Percentiles rank a stretch among this genome's conserved stretches.
phyloP scores from a whole-genome alignment of 2,797 vertebrate species.

The Acrocephalus scirpaceus region DNA sequence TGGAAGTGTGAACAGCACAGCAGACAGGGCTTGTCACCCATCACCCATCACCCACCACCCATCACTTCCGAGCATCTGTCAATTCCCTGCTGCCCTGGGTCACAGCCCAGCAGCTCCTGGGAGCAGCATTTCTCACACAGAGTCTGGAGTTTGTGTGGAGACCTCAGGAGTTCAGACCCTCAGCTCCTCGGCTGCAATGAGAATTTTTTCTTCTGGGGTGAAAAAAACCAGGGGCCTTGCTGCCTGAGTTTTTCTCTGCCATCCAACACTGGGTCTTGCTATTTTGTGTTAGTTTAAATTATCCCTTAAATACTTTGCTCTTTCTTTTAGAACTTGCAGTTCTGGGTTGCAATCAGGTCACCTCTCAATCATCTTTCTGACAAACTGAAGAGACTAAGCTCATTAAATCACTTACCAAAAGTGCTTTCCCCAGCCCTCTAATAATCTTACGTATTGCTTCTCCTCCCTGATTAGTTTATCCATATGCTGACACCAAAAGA shows the following conservation, averaged over 20 bases:
- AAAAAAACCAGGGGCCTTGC: neutral
- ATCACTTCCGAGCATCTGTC: neutral
- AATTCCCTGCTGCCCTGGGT: neutral
- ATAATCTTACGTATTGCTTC: neutral
- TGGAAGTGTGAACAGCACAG: neutral
- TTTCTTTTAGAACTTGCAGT: neutral
- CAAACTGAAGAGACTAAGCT: constrained; percentile 2
- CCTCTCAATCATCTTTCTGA: constrained; percentile 15
- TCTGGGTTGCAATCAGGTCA: neutral
- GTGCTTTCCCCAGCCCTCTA: neutral
- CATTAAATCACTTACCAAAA: constrained; percentile 22
- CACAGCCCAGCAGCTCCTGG: constrained; percentile 4
- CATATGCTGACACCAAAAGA: neutral
- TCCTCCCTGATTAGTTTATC: neutral
- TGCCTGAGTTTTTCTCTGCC: neutral
- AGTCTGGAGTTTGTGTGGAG: neutral
- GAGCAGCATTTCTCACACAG: neutral
- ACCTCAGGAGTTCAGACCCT: neutral
- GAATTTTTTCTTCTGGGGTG: neutral
- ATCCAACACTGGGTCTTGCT: neutral
- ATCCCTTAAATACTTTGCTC: neutral
- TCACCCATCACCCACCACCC: neutral
- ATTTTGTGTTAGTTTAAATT: neutral
- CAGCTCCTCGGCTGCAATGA: neutral
- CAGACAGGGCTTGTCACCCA: neutral